A percentile compares a stretch with the other conserved stretches of the same genome.
These are phyloP conservation scores for Blomia tropicalis DNA, from an alignment of 2,888 invertebrate species.

Conservation along the genomic window DNA sequence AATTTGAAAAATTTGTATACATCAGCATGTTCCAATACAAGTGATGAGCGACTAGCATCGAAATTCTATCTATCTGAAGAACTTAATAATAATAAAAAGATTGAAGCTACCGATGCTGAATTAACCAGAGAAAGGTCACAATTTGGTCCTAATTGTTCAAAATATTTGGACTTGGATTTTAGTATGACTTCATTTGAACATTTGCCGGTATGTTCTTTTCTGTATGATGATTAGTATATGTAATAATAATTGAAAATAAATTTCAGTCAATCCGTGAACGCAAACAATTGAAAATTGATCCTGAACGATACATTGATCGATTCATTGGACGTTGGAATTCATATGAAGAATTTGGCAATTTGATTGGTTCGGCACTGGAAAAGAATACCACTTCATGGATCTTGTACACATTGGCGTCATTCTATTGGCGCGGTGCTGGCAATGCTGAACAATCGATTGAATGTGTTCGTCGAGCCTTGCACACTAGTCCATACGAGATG, in stretches of 20 bases:
- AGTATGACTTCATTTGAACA: constrained; percentile 51
- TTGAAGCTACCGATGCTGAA: background rate
- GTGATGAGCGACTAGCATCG: no score
- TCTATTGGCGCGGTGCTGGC: constrained; percentile 60
- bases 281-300: constrained; percentile 23
- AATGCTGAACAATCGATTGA: constrained; percentile 60
- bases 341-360: constrained; percentile 1
- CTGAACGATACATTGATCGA: constrained; percentile 17
- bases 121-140: background rate
- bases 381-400: constrained; percentile 59
- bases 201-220: constrained; percentile 39
- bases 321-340: constrained; percentile 15
- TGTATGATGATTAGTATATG: background rate
- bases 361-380: constrained; percentile 21
- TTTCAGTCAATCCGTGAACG: constrained; percentile 26
- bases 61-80: background rate
- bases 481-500: constrained; percentile 53
- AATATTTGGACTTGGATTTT: constrained; percentile 45
- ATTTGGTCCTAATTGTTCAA: constrained; percentile 46
- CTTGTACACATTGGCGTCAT: constrained; percentile 57
- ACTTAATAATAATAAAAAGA: constrained; percentile 6
- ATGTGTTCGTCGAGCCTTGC: constrained; percentile 56
- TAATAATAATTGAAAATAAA: background rate
- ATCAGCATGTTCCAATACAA: constrained; percentile 2
- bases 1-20: background rate